Evolutionary conservation across 2,113 vertebrate species (phyloP).

Genomic region (Brachirus orientalis): DNA sequence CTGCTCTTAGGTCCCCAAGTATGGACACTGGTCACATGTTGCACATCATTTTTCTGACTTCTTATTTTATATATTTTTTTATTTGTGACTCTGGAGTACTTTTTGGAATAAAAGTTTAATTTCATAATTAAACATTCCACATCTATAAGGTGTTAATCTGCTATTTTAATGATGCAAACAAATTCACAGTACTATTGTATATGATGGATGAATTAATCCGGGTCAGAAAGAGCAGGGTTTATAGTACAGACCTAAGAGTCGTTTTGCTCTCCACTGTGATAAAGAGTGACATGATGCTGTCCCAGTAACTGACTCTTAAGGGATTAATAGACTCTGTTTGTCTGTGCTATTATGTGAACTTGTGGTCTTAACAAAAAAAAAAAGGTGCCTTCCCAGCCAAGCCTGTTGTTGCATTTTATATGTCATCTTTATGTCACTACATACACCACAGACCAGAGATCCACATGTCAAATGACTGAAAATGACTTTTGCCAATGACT

Average conservation of each 20-base stretch:
- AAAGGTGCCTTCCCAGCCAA: conserved; percentile 10
- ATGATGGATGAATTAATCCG: conserved; percentile 17
- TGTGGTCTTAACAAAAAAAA: too few species aligned
- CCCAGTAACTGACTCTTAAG: conserved; percentile 62
- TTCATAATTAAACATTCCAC: too few species aligned
- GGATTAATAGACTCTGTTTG: conserved; percentile 60
- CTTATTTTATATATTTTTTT: too few species aligned
- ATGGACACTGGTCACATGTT: neutral
- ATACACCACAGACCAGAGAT: too few species aligned
- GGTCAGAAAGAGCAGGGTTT: conserved; percentile 44
- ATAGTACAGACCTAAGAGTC: conserved; percentile 20
- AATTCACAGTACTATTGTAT: neutral
- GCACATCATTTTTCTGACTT: too few species aligned
- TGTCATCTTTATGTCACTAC: conserved; percentile 23
- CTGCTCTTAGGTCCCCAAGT: conserved; percentile 1
- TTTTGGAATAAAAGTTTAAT: too few species aligned
- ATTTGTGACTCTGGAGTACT: too few species aligned
- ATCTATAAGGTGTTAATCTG: too few species aligned
- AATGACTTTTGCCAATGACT: too few species aligned
- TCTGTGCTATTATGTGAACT: conserved; percentile 11
- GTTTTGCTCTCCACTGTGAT: conserved; percentile 48
- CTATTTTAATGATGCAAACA: neutral
- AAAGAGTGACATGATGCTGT: conserved; percentile 46
- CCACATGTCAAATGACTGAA: too few species aligned
- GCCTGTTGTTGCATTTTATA: conserved; percentile 28